Base-by-base conservation (phyloP, 1,140 invertebrate species). In the Physella acuta region DNA sequence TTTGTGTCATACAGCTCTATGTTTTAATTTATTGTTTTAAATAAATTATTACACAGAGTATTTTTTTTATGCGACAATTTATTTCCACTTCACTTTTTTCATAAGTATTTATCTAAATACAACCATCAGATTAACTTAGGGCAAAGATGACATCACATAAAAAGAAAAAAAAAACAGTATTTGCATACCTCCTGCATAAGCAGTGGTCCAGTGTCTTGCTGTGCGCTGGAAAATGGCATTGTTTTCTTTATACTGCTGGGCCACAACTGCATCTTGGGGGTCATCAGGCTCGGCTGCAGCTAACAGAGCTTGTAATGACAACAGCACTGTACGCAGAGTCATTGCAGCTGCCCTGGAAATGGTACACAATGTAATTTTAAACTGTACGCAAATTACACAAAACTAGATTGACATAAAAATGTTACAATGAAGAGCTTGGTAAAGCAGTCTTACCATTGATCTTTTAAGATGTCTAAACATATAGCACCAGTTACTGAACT, bases 401-500 rank as follows among this genome's bases (percentile, higher is more conserved):
- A 49, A 49, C 44, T n/a, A 49, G 11, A 49, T 49, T 49, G 11
- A 44, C 39, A 44, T 11, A 8, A 44, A 44, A 8, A 44, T 44
- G 39, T 44, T 44, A n/a, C n/a, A n/a, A n/a, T n/a, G n/a, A n/a
- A n/a, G n/a, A n/a, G n/a, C n/a, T n/a, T n/a, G n/a, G n/a, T n/a
- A n/a, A n/a, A n/a, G n/a, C n/a, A n/a, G 39, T 44, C 79, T 76
- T 76, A 93, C 93, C 97, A 99, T 85, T 99, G 96, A 85, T 99
- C 97, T 89, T 99, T 99, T 24, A 99, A 88, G 81, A 99, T 99
- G 86, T 99, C 98, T 83, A 99, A 88, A 87, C 98, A 99, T 81
- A 99, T 99, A 49, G 95, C 95, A 67, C 98, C 97, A 34, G 97
- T 99, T 4, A 97, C 96, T 28, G 95, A 98, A 64, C 95, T 98